Evolutionary conservation across 2,797 vertebrate genomes (phyloP), one percentile per base, ranked within the genome.

Genomic region (Urocyon cinereoargenteus): DNA sequence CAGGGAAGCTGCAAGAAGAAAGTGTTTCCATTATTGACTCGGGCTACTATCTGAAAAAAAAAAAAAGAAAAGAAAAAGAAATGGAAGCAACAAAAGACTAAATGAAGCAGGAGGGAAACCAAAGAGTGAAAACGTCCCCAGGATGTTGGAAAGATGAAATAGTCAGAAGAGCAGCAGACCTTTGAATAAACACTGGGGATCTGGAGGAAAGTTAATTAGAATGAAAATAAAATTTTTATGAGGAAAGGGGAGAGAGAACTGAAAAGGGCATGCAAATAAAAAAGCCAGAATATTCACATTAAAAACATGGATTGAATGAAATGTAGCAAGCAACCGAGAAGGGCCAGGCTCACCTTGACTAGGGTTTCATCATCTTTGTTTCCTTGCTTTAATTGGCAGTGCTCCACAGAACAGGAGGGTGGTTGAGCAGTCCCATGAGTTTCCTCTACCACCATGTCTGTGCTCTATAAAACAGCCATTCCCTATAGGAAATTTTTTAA

Each of bases 11-110:
- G 36, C 89, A 97, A 91, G 26, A 95, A 93, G 18, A 95, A 89
- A 95, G 8, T 61, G 22, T 92, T 97, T 96, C 83, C 64, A 83
- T 92, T 97, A 94, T 85, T 94, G 87, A 21, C 10, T 92, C 78
- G 57, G n/a, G 8, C 49, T 85, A 86, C 94, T 94, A 77, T 45
- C 28, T 92, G 53, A n/a, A 57, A 51, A 45, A 21, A 45, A 21
- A 77, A 55, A 55, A 51, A 16, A n/a, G 18, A 18, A 88, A 91
- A 55, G 5, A 12, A 72, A 79, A 18, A 22, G 24, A 91, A 97
- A 86, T 11, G 0, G 13, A n/a, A 93, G 26, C 31, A 85, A 84
- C 85, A 98, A 90, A 96, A 87, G 78, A 96, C 6, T 34, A 96
- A 93, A 2, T n/a, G 73, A 92, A 97, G 68, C 62, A 97, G 53